Percentiles rank a stretch among this genome's conserved stretches.
These are phyloP conservation scores for Porites lobata DNA, from an alignment of 92 coral and sea anemone species.

Conservation along the genomic window DNA sequence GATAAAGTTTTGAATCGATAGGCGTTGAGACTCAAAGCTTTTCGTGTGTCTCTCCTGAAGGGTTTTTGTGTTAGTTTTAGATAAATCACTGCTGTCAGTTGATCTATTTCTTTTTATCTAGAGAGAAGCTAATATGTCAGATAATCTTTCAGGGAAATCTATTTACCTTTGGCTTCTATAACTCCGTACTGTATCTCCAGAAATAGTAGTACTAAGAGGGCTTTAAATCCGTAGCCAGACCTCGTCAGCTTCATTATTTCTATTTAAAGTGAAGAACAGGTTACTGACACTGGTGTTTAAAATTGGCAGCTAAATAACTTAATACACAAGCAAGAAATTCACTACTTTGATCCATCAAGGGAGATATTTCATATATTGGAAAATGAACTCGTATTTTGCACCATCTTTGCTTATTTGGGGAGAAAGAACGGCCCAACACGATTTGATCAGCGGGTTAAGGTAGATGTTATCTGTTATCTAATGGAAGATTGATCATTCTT, in stretches of 20 bases:
- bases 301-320: neutral
- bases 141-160: neutral
- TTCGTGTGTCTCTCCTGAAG: neutral
- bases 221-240: constrained; percentile 20
- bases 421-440: neutral
- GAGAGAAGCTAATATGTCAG: neutral
- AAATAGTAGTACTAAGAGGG: constrained; percentile 20
- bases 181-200: constrained; percentile 21
- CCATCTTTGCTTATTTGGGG: neutral
- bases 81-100: neutral
- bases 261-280: constrained; percentile 34
- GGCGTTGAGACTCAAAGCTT: neutral
- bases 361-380: too few species aligned
- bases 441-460: neutral
- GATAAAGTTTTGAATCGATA: neutral
- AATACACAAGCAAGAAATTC: neutral
- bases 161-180: constrained; percentile 45
- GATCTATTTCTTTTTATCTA: too few species aligned
- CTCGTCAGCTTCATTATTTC: constrained; percentile 40
- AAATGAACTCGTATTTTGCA: neutral
- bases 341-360: neutral
- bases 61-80: neutral
- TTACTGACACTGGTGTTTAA: constrained; percentile 19
- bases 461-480: too few species aligned
- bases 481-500: neutral